A percentile compares a stretch with the other conserved stretches of the same genome.
These are phyloP conservation scores for Pachyrhynchus sulphureomaculatus DNA, from an alignment of 1,140 invertebrate species.

Conservation along the genomic window DNA sequence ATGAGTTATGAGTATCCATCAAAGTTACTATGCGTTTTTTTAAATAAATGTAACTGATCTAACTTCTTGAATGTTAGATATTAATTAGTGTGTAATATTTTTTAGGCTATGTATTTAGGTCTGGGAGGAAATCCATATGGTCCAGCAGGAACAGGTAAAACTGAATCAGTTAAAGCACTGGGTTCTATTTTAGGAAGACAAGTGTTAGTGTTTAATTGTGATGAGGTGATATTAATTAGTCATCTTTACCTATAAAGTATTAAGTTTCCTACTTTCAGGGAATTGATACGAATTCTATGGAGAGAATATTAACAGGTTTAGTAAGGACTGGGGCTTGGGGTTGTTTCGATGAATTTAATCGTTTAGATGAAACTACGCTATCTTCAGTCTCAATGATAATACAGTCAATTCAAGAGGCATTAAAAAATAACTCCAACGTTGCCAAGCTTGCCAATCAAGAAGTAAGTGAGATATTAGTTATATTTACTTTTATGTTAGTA, in stretches of 20 bases:
- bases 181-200: conserved; percentile 86
- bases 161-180: conserved; percentile 95
- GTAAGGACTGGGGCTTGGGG: conserved; percentile 97
- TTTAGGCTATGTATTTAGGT: conserved; percentile 88
- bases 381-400: conserved; percentile 91
- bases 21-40: too few species aligned
- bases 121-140: conserved; percentile 98
- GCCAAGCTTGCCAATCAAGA: conserved; percentile 73
- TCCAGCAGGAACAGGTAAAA: conserved; percentile 97
- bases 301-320: conserved; percentile 86
- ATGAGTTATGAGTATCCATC: too few species aligned
- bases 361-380: conserved; percentile 88
- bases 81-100: too few species aligned
- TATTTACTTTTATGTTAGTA: conserved; percentile 2
- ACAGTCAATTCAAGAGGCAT: conserved; percentile 82
- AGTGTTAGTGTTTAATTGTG: conserved; percentile 97
- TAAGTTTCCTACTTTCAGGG: conserved; percentile 67
- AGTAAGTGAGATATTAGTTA: conserved; percentile 51
- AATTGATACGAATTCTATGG: conserved; percentile 93
- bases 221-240: conserved; percentile 81
- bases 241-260: too few species aligned
- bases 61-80: too few species aligned
- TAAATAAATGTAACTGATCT: too few species aligned
- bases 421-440: conserved; percentile 64
- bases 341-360: conserved; percentile 98